Percentiles rank a stretch among this genome's conserved stretches.
Evolutionary conservation across 2,797 vertebrate species (phyloP).

Genomic region (Lates japonicus): DNA sequence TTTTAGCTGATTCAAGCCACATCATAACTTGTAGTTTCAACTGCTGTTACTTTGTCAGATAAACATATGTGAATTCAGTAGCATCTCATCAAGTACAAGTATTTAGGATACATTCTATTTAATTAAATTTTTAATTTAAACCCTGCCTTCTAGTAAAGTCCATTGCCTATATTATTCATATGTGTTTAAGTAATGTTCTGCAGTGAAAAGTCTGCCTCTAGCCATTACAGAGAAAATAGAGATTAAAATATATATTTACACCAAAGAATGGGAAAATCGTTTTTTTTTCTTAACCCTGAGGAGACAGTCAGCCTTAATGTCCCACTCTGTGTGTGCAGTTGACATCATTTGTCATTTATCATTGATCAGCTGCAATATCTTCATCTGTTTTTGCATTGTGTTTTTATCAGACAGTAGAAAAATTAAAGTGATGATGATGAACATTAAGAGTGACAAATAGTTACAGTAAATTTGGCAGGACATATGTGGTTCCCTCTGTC

Average conservation of each 20-base stretch:
- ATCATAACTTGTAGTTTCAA: not conserved
- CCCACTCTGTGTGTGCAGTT: not conserved
- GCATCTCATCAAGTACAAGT: not conserved
- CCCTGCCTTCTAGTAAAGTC: not conserved
- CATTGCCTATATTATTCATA: slow-evolving; percentile 1
- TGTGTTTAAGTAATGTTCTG: slow-evolving; percentile 12
- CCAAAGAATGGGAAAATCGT: not conserved
- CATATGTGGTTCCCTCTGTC: not conserved
- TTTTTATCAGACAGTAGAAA: slow-evolving; percentile 20
- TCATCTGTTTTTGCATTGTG: slow-evolving; percentile 10
- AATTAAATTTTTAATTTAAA: too few species aligned
- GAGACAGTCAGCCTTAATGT: slow-evolving; percentile 13
- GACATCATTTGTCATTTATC: slow-evolving; percentile 2
- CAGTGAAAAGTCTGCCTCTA: not conserved
- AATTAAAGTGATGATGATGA: not conserved
- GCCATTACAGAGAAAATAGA: not conserved
- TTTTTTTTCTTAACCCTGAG: slow-evolving; percentile 16
- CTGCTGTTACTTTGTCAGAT: not conserved
- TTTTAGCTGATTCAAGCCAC: not conserved
- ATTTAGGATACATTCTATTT: too few species aligned
- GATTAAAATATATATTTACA: not conserved
- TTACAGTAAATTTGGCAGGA: not conserved
- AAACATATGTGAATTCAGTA: not conserved
- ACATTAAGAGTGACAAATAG: not conserved
- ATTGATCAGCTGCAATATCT: slow-evolving; percentile 15